A percentile compares a stretch with the other conserved stretches of the same genome.
Evolutionary conservation across 2,888 invertebrate genomes (phyloP).

Genomic region (Pachliopta kotzebuea): DNA sequence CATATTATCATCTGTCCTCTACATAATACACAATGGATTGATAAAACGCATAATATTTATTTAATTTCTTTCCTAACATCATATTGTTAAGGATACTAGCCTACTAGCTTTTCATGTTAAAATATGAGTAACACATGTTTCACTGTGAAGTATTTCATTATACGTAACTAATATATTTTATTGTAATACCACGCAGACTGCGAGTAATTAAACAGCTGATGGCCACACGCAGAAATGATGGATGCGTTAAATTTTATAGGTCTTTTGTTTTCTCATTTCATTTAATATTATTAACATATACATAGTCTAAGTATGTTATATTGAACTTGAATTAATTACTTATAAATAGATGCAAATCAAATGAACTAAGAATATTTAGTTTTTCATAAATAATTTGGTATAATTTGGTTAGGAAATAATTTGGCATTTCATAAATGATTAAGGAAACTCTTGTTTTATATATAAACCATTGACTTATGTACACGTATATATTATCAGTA

Average conservation of each 20-base stretch:
- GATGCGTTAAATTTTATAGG: background rate
- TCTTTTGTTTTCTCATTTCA: background rate
- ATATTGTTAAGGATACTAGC: background rate
- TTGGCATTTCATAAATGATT: no score
- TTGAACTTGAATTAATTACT: no score
- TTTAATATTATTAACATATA: background rate
- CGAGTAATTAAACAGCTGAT: background rate
- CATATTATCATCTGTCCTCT: slow-evolving; percentile 1
- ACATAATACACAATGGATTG: slow-evolving; percentile 4
- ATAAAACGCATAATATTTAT: slow-evolving; percentile 11
- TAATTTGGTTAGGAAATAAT: no score
- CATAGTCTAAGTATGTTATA: background rate
- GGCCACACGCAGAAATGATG: background rate
- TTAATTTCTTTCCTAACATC: slow-evolving; percentile 7
- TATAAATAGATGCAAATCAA: no score
- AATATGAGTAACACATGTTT: background rate
- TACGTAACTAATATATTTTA: background rate
- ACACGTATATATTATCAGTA: no score
- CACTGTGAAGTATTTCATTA: background rate
- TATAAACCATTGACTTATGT: no score
- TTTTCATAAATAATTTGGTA: no score
- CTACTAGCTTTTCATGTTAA: background rate
- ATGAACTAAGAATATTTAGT: no score
- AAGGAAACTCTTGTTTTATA: no score
- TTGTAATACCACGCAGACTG: slow-evolving; percentile 1